phyloP scores from a whole-genome alignment of 1,140 invertebrate genomes.

The Aphaenogaster ashmeadi region DNA sequence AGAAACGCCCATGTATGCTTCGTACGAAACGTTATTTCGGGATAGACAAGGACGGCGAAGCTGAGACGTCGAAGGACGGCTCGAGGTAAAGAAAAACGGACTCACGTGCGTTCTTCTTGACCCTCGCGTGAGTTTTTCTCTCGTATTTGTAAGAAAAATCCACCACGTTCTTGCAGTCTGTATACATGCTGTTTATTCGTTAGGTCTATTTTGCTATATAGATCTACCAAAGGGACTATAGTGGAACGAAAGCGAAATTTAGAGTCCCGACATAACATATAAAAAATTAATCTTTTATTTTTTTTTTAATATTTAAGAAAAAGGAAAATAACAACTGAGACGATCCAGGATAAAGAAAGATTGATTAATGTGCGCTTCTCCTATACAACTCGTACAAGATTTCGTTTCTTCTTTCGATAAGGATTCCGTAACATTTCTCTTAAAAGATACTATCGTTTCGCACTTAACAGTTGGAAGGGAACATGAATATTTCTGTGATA shows the following conservation, averaged over 20 bases:
- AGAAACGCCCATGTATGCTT: slow-evolving; percentile 75
- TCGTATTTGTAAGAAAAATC: neutral
- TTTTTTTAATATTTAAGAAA: neutral
- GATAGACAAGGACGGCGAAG: slow-evolving; percentile 68
- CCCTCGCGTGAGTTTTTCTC: neutral
- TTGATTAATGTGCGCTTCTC: neutral
- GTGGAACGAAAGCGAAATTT: neutral
- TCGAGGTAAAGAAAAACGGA: slow-evolving; percentile 18
- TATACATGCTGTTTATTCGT: no score
- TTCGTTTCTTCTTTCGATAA: neutral
- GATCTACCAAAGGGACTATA: neutral
- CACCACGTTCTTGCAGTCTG: neutral
- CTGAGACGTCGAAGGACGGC: slow-evolving; percentile 37
- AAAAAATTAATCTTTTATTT: neutral
- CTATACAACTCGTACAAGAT: neutral
- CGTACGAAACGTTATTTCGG: slow-evolving; percentile 71
- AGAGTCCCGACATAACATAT: neutral
- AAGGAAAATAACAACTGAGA: neutral
- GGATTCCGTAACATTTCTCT: neutral
- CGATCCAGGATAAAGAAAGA: neutral
- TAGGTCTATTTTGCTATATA: neutral
- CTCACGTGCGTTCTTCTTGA: slow-evolving; percentile 3
- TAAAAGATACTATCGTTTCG: neutral
- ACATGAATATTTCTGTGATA: neutral
- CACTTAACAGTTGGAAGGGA: neutral